Base-by-base conservation (phyloP, 2,888 invertebrate species). In the Glyphotaelius pellucidus region DNA sequence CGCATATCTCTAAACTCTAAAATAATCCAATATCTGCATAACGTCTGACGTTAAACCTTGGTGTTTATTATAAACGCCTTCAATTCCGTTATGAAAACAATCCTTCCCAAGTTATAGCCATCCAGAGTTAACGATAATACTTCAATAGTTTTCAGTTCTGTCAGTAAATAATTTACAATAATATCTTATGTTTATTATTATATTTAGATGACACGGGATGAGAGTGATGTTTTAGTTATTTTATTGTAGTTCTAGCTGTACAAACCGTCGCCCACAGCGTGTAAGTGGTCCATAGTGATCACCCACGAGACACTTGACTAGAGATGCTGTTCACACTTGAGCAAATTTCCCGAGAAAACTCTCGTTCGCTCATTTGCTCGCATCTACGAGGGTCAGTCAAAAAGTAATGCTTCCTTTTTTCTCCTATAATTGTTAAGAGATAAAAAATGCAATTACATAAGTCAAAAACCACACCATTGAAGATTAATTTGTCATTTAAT, bases 271-370 rank as follows among this genome's bases (percentile, higher is more conserved):
- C 89, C 89, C 89, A 89, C 89, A 42, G 12, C n/a, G 80, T 25
- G 42, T 31, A 90, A 90, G 83, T 90, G 90, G 83, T 90, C 90
- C 84, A 84, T 90, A 47, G 67, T 67, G 47, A 90, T 90, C 83
- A 67, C 84, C 84, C 90, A 90, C 83, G 83, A 35, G 42, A 89
- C 47, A 90, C 90, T 84, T 90, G 52, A 32, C 83, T 90, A 83
- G 83, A 86, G 86, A 47, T 31, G 30, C 42, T 86, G 47, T 31
- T 86, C 25, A n/a, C 42, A 47, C 86, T 30, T 52, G 30, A 15
- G 86, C 86, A 30, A 67, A 85, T 85, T 90, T 90, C 84, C 84
- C 84, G 31, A 90, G 90, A 90, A 90, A 90, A 84, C 67, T 90
- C 90, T 42, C 80, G 31, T 32, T 19, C 9, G 31, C 83, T 32